Base-by-base conservation (phyloP, 2,113 vertebrate species). In the Zosterops japonicus region DNA sequence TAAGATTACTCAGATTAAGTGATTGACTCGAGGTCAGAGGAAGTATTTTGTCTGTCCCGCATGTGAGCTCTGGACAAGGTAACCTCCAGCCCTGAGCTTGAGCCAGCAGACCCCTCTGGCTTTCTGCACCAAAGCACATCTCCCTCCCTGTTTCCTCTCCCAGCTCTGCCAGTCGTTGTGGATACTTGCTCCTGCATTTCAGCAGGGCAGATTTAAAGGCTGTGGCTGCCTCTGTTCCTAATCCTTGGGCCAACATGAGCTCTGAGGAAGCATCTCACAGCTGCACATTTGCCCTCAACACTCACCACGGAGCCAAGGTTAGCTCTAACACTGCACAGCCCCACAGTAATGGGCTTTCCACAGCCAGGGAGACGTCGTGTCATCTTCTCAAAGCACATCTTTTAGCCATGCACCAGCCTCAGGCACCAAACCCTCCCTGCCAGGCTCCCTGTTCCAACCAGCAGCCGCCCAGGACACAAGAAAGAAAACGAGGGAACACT, bases 1-100 rank as follows among this genome's bases (percentile, higher is more conserved):
- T 85, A 50, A 91, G 95, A 93, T 97, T 96, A 96, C 60, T 50
- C 65, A 90, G 94, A 96, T 96, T 97, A 97, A 92, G 93, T 0
- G n/a, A 92, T 10, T 76, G 92, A 81, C 69, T 88, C 49, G 80
- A 81, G 92, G 92, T 94, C 88, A 94, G 49, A 93, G 88, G 76
- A 95, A 93, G 90, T 64, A 17, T 44, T 41, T 7, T 52, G 76
- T 67, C 90, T 84, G 33, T 31, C 49, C 72, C 0, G 0, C 93
- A 80, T 70, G 28, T 5, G 70, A 87, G 93, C 69, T 60, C 17
- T 31, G 47, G 79, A 52, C 1, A 0, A 10, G 35, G n/a, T 16
- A 69, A 64, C 87, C 47, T 78, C 53, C 76, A 68, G 79, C 59
- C 67, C 82, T 27, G 47, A 57, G 31, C 75, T 2, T 25, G 52